Evolutionary conservation across 2,888 invertebrate genomes (phyloP), one percentile per base, ranked within the genome.

Genomic region (Stenoptilia bipunctidactyla): DNA sequence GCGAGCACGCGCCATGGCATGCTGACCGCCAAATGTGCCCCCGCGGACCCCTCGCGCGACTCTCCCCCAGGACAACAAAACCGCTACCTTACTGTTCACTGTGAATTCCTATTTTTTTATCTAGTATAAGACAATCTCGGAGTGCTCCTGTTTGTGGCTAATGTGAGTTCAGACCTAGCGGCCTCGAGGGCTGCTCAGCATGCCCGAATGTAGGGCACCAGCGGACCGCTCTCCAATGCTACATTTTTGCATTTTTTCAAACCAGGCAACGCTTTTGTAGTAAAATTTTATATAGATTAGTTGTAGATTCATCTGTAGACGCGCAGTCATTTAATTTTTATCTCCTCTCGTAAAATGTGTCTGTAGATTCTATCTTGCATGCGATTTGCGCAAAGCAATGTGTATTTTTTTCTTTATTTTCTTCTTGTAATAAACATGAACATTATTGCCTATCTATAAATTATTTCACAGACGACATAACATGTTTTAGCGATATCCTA

Each of bases 131-230:
- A 69, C 62, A 58, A 45, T 58, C 56, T 63, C 50, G 75, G 73
- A 77, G 62, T 74, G 66, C 67, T 53, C 67, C 67, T 53, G 70
- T 71, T 69, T 58, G 74, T 70, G 76, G 68, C 70, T 66, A 66
- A 82, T 79, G 80, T 82, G 77, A 80, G 80, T 82, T 70, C 48
- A 69, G 56, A 66, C 65, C 55, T 56, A 51, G 57, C 61, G 55
- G 58, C 59, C 57, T 63, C 67, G 63, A 61, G 68, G 53, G 59
- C 53, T 63, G 65, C 65, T 49, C 60, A 58, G 66, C 77, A 77
- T 76, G 80, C 73, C 80, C 79, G 68, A 74, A 54, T 71, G 77
- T 66, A 58, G 55, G 71, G 72, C 13, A 8, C 14, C 13, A 2
- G 4, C 71, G 61, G 60, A 58, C 69, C 70, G 72, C 58, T 60